phyloP scores from a whole-genome alignment of 2,888 invertebrate species.

The Ceramica pisi region DNA sequence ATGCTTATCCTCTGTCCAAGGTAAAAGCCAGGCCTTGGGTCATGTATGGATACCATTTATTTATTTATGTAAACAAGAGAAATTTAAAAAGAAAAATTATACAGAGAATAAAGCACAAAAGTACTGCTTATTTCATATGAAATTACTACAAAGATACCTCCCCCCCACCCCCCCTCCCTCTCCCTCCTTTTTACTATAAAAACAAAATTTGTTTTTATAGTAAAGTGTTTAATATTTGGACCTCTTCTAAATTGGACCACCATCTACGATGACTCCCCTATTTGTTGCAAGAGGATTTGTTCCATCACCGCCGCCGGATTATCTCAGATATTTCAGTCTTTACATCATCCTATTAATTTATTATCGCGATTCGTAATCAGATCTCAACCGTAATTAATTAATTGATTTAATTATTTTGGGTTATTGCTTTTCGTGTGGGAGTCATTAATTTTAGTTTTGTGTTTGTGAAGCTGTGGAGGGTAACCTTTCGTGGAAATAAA shows the following conservation, averaged over 20 bases:
- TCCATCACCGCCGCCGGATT: constrained; percentile 34
- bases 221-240: not conserved
- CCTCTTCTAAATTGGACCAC: constrained; percentile 56
- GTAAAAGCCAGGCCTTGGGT: too few relatives aligned
- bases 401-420: constrained; percentile 51
- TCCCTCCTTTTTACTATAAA: too few relatives aligned
- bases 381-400: constrained; percentile 52
- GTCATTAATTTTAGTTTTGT: constrained; percentile 12
- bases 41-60: too few relatives aligned
- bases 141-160: too few relatives aligned
- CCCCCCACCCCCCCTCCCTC: too few relatives aligned
- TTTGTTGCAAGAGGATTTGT: constrained; percentile 57
- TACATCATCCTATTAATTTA: constrained; percentile 56
- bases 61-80: too few relatives aligned
- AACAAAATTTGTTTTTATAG: too few relatives aligned
- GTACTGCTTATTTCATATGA: too few relatives aligned
- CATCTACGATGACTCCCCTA: constrained; percentile 47
- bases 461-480: constrained; percentile 5
- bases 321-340: constrained; percentile 58
- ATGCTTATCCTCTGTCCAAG: too few relatives aligned
- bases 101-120: too few relatives aligned
- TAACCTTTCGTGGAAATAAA: not conserved
- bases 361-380: constrained; percentile 58
- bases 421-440: constrained; percentile 31
- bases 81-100: too few relatives aligned